Evolutionary conservation across 2,113 vertebrate species (phyloP), one percentile per base, ranked within the genome.

Genomic region (Pomatostomus ruficeps): DNA sequence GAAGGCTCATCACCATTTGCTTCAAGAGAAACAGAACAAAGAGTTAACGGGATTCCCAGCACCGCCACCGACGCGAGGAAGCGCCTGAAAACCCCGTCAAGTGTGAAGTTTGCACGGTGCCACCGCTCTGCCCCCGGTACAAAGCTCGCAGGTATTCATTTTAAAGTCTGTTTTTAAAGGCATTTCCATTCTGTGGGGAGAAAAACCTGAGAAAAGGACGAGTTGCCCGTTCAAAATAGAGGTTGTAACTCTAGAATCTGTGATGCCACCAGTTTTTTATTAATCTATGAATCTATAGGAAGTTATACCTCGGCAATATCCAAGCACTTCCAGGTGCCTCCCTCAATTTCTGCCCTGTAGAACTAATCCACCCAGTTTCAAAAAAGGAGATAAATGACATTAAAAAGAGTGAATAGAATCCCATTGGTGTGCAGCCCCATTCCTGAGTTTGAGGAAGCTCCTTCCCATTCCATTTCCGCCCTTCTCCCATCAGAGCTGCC

Each of bases 1-100:
- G 98, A 98, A 99, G 99, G 99, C 99, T 99, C 99, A 99, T 99
- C 98, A 99, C 99, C 99, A 99, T 99, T 99, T 99, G 99, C 99
- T 99, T 98, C 61, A 97, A 97, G n/a, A 95, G 91, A 97, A 91
- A 98, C 91, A 88, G 89, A 96, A 97, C 75, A 43, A 3, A 46
- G n/a, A 51, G 16, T 96, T 86, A 94, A 45, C 18, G 75, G 85
- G 3, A 68, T 31, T 49, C 73, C 52, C 70, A 84, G 40, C 81
- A 79, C 2, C 48, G n/a, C 8, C 58, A 33, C 1, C 26, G 2
- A 5, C 23, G 2, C 11, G 0, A 22, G 40, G 38, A 86, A 43
- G 70, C 45, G 36, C 75, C 36, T 33, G 67, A 58, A 70, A 24
- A n/a, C n/a, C 38, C n/a, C 18, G 16, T 14, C 26, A 12, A 67